A percentile compares a stretch with the other conserved stretches of the same genome.
Conservation (phyloP, 2,888 invertebrate genomes). For the Caenorhabditis panamensis region DNA sequence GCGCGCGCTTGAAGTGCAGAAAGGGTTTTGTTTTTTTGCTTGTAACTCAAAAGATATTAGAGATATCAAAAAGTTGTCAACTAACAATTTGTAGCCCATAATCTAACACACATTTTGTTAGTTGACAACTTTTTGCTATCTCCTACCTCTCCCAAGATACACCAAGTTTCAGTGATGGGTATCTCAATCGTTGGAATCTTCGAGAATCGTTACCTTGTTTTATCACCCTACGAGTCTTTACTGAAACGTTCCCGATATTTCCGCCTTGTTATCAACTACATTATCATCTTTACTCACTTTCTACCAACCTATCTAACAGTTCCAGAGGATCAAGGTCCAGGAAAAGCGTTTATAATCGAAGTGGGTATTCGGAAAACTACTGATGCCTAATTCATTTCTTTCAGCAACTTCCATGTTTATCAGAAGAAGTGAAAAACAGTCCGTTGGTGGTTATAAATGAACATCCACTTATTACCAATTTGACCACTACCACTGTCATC, state of each 20-base stretch:
- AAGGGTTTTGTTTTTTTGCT: too few relatives aligned
- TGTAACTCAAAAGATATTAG: too few relatives aligned
- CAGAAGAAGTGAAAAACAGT: neutral
- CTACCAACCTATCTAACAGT: neutral
- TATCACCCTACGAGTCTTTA: neutral
- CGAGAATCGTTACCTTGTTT: neutral
- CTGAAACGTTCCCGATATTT: neutral
- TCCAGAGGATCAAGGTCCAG: neutral
- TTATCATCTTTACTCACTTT: neutral
- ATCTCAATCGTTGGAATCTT: conserved; percentile 14
- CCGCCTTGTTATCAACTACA: neutral
- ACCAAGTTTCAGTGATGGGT: conserved; percentile 11
- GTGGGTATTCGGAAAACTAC: neutral
- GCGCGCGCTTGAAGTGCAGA: too few relatives aligned
- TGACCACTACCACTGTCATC: neutral
- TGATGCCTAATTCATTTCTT: neutral
- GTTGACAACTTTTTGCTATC: too few relatives aligned
- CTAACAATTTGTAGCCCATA: too few relatives aligned
- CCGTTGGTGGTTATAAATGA: too few relatives aligned
- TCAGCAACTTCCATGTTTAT: neutral
- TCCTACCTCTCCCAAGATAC: too few relatives aligned
- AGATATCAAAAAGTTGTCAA: too few relatives aligned
- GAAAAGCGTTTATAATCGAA: neutral
- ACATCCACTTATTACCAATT: neutral
- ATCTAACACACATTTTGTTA: too few relatives aligned